Base-by-base conservation (phyloP, 2,888 invertebrate genomes). In the Drosophila nr. perissopoda region DNA sequence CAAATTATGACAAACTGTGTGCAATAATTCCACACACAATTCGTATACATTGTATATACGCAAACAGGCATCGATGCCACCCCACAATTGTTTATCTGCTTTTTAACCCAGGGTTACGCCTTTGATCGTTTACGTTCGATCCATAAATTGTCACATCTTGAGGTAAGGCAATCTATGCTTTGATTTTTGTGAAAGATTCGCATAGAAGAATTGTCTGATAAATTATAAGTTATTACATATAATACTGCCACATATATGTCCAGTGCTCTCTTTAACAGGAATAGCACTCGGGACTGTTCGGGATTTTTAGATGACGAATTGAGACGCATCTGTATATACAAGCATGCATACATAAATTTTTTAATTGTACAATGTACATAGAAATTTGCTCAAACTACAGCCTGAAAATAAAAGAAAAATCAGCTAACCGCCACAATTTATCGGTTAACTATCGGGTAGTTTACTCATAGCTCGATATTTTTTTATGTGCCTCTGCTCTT, bases 1-100 rank as follows among this genome's bases (percentile, higher is more conserved):
- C 89, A 89, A 87, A 89, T 89, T 87, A 86, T 89, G 82, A 87
- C 82, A 75, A 76, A 83, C 73, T 78, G 78, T 59, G 57, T 27
- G 72, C 70, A 49, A 82, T 83, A 76, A 86, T 77, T 86, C 18
- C 31, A 60, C 27, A 46, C 48, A 42, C 40, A 40, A 27, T 77
- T 36, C 25, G 58, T 34, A 61, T 48, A 31, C 18, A 60, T n/a
- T 36, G 27, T 33, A 36, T 16, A 25, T 33, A n/a, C 27, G 25
- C 27, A 40, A 27, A 73, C 61, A 63, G 67, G 51, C 81, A 78
- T 48, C 61, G 69, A 63, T 66, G 61, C 31, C 66, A 56, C 48
- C 58, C 54, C 34, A 69, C 62, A 58, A 59, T 75, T 75, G 74
- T 80, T 86, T 78, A 86, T 83, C 71, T 70, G 75, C 78, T 62